These are phyloP conservation scores for Ormyrus nitidulus DNA, from an alignment of 2,888 invertebrate genomes.

Conservation along the genomic window DNA sequence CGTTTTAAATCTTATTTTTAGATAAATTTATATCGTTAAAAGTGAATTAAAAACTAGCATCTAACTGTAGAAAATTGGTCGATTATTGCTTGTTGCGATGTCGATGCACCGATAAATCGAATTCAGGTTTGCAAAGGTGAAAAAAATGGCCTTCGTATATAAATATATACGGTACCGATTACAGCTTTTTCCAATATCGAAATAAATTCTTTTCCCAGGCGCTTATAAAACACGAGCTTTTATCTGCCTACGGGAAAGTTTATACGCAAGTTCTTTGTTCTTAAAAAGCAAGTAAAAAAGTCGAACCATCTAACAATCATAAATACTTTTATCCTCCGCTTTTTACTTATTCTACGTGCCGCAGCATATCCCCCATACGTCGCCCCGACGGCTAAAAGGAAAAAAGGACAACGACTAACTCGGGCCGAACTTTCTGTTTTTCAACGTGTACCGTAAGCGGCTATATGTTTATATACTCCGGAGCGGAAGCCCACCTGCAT, in stretches of 20 bases:
- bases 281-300: slow-evolving; percentile 39
- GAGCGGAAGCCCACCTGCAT: slow-evolving; percentile 49
- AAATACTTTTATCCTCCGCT: slow-evolving; percentile 45
- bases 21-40: not conserved
- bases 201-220: not conserved
- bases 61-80: too few relatives aligned
- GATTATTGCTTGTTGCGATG: too few relatives aligned
- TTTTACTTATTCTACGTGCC: slow-evolving; percentile 46
- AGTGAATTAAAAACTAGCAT: not conserved
- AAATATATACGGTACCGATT: not conserved
- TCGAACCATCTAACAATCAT: slow-evolving; percentile 32
- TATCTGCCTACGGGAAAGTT: not conserved
- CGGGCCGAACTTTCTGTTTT: slow-evolving; percentile 56
- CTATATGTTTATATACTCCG: slow-evolving; percentile 18
- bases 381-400: slow-evolving; percentile 28
- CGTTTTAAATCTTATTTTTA: not conserved
- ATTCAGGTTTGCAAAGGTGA: too few relatives aligned
- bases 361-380: slow-evolving; percentile 10
- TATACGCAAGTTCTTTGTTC: slow-evolving; percentile 18
- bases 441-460: slow-evolving; percentile 14
- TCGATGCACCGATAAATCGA: too few relatives aligned
- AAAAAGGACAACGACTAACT: slow-evolving; percentile 51
- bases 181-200: not conserved
- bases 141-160: not conserved
- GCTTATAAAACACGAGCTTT: slow-evolving; percentile 1